These are phyloP conservation scores for Thymelicus acteon DNA, from an alignment of 2,888 invertebrate genomes.

Conservation along the genomic window DNA sequence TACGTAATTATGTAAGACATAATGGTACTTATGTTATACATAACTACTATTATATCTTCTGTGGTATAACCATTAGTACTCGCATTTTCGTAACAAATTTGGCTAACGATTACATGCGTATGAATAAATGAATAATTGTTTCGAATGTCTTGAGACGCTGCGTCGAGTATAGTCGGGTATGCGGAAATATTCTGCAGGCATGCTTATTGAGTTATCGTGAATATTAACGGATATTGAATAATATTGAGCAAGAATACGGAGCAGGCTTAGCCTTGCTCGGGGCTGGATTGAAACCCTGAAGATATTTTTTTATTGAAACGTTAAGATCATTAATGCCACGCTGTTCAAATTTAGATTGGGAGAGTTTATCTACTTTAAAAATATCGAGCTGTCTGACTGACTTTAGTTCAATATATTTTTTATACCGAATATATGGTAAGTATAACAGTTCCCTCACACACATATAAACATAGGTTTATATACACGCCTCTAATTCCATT, in stretches of 20 bases:
- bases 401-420: too few relatives aligned
- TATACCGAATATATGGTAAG: too few relatives aligned
- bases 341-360: too few relatives aligned
- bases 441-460: background rate
- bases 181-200: conserved; percentile 49
- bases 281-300: too few relatives aligned
- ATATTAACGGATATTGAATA: conserved; percentile 12
- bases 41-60: too few relatives aligned
- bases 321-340: too few relatives aligned
- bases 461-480: background rate
- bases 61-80: too few relatives aligned
- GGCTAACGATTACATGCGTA: conserved; percentile 6
- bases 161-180: conserved; percentile 41
- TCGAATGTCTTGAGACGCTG: conserved; percentile 1
- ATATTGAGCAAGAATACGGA: conserved; percentile 1
- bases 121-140: conserved; percentile 7
- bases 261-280: background rate
- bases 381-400: too few relatives aligned
- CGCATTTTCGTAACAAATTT: conserved; percentile 10
- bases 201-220: conserved; percentile 3
- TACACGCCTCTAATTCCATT: background rate
- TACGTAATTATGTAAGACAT: too few relatives aligned
- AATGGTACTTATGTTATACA: too few relatives aligned
- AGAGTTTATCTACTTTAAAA: too few relatives aligned
- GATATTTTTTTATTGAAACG: too few relatives aligned